Evolutionary conservation across 92 coral and sea anemone species (phyloP), one percentile per base, ranked within the genome.

Genomic region (Parazoanthus atlanticus): DNA sequence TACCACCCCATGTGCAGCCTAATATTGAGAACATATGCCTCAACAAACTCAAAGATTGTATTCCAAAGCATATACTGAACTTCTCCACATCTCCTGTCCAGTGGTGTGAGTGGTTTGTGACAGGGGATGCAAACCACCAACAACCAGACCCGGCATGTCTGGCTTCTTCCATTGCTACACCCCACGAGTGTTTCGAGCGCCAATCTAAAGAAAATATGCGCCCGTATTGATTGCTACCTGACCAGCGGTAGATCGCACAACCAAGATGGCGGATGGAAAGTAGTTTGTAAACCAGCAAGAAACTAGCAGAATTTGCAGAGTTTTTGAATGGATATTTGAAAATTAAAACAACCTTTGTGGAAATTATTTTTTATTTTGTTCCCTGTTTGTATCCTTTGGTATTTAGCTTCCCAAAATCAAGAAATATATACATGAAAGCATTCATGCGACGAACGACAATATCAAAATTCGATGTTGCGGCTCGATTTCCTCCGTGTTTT

Each of bases 181-280:
- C 64, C 64, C 56, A 66, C 73, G 73, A 66, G 73, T 66, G 73
- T 66, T 66, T 66, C 73, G 13, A 66, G 31, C 73, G 73, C 28
- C 73, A 66, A 66, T 66, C 73, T 66, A 66, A 66, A 66, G 29
- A 66, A 66, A 66, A 66, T 66, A 66, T 66, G 73, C 31, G 73
- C 73, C 73, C 31, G 31, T 25, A 25, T 1, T 66, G 28, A 66
- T 66, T 10, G 73, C 29, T 66, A 23, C 73, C 31, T 66, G 73
- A 66, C 73, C 73, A 66, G 73, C 73, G 73, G 73, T 66, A 66
- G 73, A 23, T 23, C 73, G 8, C 29, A 66, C 28, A 66, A 66
- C 73, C 73, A 66, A 66, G 73, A 66, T 66, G 73, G 73, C 73
- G 73, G 73, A 66, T 31, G 73, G 31, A 36, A 66, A 66, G 31